Evolutionary conservation across 1,140 invertebrate species (phyloP).

Genomic region (Cepaea nemoralis): DNA sequence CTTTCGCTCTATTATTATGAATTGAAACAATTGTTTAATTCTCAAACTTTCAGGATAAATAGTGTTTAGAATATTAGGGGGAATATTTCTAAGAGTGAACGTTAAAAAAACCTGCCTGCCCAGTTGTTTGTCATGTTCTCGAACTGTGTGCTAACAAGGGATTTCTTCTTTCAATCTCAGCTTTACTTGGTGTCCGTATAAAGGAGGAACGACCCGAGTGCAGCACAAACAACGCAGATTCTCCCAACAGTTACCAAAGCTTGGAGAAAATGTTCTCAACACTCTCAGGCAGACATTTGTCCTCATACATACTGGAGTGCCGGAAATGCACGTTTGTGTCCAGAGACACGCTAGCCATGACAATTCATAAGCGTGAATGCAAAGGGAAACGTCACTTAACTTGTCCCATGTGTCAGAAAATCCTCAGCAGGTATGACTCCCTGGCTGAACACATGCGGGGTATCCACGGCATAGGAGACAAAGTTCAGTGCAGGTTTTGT

Average conservation of each 20-base stretch:
- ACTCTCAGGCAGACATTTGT: not conserved
- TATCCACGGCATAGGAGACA: conserved; percentile 46
- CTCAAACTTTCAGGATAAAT: too few species aligned
- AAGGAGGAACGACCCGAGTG: not conserved
- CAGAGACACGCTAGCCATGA: conserved; percentile 5
- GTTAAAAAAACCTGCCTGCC: not conserved
- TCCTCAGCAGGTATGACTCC: conserved; percentile 35
- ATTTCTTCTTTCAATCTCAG: conserved; percentile 25
- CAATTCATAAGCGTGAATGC: conserved; percentile 26
- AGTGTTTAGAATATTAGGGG: too few species aligned
- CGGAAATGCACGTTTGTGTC: conserved; percentile 31
- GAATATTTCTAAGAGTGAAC: too few species aligned
- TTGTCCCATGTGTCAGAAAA: conserved; percentile 28
- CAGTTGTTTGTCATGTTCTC: conserved; percentile 10
- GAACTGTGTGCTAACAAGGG: conserved; percentile 23
- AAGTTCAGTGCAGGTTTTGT: conserved; percentile 42
- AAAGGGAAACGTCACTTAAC: conserved; percentile 38
- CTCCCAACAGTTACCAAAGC: not conserved
- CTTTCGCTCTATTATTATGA: too few species aligned
- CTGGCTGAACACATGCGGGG: conserved; percentile 45
- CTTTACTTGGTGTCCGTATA: not conserved
- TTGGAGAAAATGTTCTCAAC: not conserved
- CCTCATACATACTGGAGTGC: not conserved
- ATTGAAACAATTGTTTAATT: too few species aligned
- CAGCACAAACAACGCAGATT: not conserved